Conservation (phyloP, 2,888 invertebrate genomes). For the Caenorhabditis wallacei region DNA sequence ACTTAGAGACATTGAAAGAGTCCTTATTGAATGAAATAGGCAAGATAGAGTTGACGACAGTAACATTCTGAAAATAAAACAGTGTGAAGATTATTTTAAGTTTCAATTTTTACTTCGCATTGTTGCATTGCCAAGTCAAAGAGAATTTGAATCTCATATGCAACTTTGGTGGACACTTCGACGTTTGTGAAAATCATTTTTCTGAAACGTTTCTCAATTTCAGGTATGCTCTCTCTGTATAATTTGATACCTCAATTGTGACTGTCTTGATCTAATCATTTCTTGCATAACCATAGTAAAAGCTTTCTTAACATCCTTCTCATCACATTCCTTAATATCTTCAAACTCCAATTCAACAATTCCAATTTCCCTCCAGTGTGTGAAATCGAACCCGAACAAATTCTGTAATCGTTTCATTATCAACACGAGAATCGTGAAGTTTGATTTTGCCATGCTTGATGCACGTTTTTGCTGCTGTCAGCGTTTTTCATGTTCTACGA, state of each 20-base stretch:
- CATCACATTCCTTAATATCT: constrained; percentile 22
- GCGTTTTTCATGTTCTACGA: constrained; percentile 28
- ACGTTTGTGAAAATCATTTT: constrained; percentile 43
- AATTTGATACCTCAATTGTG: constrained; percentile 54
- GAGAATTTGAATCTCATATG: constrained; percentile 4
- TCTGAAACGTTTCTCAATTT: constrained; percentile 39
- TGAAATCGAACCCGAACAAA: constrained; percentile 62
- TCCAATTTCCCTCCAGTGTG: constrained; percentile 64
- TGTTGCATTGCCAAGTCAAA: constrained; percentile 39
- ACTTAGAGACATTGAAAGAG: constrained; percentile 25
- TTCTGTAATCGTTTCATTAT: constrained; percentile 58
- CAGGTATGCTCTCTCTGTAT: neutral
- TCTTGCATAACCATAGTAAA: constrained; percentile 14
- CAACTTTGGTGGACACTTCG: neutral
- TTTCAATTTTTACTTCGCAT: constrained; percentile 40
- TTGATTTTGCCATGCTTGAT: constrained; percentile 41
- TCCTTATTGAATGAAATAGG: constrained; percentile 32
- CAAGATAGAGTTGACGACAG: constrained; percentile 36
- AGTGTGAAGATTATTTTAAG: neutral
- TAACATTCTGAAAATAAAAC: constrained; percentile 59
- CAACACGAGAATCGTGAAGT: constrained; percentile 18
- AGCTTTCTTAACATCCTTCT: constrained; percentile 3
- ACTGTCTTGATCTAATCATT: constrained; percentile 53
- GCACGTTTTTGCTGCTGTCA: constrained; percentile 61
- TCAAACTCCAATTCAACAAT: constrained; percentile 59